phyloP scores from a whole-genome alignment of 1,140 invertebrate species.

The Drosophila lacteicornis region DNA sequence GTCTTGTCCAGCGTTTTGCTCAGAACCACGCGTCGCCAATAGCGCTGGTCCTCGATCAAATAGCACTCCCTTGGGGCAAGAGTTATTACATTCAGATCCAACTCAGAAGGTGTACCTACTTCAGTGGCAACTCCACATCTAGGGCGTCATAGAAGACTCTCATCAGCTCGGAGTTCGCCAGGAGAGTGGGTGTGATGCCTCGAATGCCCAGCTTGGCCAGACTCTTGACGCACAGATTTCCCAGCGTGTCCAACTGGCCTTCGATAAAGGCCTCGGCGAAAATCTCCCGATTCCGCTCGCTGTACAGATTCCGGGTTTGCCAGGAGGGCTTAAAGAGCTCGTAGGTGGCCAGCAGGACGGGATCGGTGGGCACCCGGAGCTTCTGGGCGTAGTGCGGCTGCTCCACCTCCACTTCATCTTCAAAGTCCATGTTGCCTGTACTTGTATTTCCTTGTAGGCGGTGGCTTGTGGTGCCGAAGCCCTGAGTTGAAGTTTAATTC shows the following conservation, averaged over 20 bases:
- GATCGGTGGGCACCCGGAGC: constrained; percentile 43
- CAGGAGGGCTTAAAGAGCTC: constrained; percentile 43
- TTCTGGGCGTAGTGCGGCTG: constrained; percentile 40
- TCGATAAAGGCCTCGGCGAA: constrained; percentile 58
- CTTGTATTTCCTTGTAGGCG: neutral
- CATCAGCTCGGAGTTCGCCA: constrained; percentile 17
- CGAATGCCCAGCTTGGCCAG: constrained; percentile 34
- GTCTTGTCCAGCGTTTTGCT: constrained; percentile 39
- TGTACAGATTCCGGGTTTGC: constrained; percentile 15
- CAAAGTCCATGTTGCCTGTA: constrained; percentile 35
- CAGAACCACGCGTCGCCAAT: constrained; percentile 58
- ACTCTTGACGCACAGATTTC: constrained; percentile 35
- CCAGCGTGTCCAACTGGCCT: constrained; percentile 36
- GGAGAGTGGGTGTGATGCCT: constrained; percentile 9
- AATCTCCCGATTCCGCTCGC: constrained; percentile 42
- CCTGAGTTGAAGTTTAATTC: constrained; percentile 9
- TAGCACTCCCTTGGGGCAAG: constrained; percentile 26
- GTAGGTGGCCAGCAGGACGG: constrained; percentile 16
- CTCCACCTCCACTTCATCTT: constrained; percentile 20
- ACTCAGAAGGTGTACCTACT: neutral
- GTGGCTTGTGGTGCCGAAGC: neutral
- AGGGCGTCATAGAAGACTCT: constrained; percentile 52
- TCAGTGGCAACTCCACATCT: constrained; percentile 49
- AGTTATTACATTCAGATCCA: neutral
- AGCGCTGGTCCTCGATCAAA: constrained; percentile 39